Percentiles rank a stretch among this genome's conserved stretches.
phyloP scores from a whole-genome alignment of 2,113 vertebrate genomes.

The Poecilia latipinna region DNA sequence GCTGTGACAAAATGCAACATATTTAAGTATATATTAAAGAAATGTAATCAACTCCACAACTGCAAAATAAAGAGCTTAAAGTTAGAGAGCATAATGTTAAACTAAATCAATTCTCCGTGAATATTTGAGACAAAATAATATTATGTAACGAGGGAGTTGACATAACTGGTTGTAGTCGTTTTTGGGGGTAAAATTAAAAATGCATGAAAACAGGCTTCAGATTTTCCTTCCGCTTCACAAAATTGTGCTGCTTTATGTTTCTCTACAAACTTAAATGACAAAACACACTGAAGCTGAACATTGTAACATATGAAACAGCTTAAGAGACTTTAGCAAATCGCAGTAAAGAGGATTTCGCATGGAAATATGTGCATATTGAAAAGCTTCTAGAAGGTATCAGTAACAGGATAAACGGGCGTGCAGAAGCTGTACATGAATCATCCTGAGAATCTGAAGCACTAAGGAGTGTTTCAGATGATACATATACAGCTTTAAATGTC shows the following conservation, averaged over 20 bases:
- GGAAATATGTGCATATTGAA: slow-evolving; percentile 25
- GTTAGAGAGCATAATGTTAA: slow-evolving; percentile 26
- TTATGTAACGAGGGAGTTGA: slow-evolving; percentile 23
- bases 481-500: background rate
- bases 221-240: background rate
- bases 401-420: background rate
- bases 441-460: slow-evolving; percentile 7
- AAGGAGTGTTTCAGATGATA: background rate
- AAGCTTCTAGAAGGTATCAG: background rate
- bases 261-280: background rate
- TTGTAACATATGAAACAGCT: no score
- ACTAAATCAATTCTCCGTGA: slow-evolving; percentile 55
- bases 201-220: background rate
- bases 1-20: no score
- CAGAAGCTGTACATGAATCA: slow-evolving; percentile 14
- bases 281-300: background rate
- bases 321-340: background rate
- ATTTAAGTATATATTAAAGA: slow-evolving; percentile 30
- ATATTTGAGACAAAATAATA: slow-evolving; percentile 53
- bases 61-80: slow-evolving; percentile 28
- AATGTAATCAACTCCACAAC: slow-evolving; percentile 24
- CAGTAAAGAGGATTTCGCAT: background rate
- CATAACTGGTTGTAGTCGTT: background rate
- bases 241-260: background rate
- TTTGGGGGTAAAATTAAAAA: background rate